Evolutionary conservation across 2,113 vertebrate genomes (phyloP), one percentile per base, ranked within the genome.

Genomic region (Megalops atlanticus): DNA sequence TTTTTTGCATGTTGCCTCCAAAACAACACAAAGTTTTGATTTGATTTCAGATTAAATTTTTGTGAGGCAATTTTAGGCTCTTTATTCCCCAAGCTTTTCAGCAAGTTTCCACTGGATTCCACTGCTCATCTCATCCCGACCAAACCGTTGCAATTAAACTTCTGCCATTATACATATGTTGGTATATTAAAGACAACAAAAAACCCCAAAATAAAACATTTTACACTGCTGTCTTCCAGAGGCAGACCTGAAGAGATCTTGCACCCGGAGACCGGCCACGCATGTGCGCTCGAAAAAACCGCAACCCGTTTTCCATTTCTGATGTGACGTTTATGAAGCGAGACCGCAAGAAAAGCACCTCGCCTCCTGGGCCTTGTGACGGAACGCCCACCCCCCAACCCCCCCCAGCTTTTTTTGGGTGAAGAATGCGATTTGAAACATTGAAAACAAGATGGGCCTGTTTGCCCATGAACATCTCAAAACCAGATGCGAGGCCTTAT

Each of bases 241-340:
- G 24, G 24, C n/a, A 24, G 8, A n/a, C 31, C 31, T 64, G n/a
- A 64, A 8, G 49, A 21, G 49, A 64, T 27, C 58, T 24, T 24
- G n/a, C 8, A 31, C 6, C 58, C 11, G 58, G 31, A 64, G n/a
- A 24, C 58, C 1, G 10, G 1, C 11, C 1, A 27, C 31, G 21
- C 35, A 11, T 52, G 27, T 8, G n/a, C 7, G 14, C 14, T 16
- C 10, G n/a, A 76, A 72, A 38, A 33, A 2, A 18, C 12, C n/a
- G n/a, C 12, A 6, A 4, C 14, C 38, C 16, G 18, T 14, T n/a
- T 14, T 2, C 41, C 33, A 4, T 49, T 76, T 40, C 18, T 27
- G 31, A 49, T 2, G 85, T 90, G 90, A 92, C 91, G 91, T 92
- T 93, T 92, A 94, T 10, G 84, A 92, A 91, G 89, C 84, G 87